These are phyloP conservation scores for Aptenodytes forsteri DNA, from an alignment of 2,113 vertebrate species.

Conservation along the genomic window DNA sequence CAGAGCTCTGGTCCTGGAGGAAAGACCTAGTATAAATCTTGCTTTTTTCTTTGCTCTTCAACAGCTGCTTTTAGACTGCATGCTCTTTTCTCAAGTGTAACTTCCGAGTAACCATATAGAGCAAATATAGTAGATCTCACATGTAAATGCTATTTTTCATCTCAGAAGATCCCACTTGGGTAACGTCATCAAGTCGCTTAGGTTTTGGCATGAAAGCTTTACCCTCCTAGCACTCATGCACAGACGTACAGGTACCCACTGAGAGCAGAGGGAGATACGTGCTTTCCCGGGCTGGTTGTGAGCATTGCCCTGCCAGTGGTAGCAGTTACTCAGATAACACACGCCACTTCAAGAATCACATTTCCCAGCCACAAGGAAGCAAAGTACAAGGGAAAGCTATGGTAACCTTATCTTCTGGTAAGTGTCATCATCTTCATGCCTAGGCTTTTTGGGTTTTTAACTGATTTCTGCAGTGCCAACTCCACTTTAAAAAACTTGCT, in stretches of 20 bases:
- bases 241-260: too few species aligned
- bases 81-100: not conserved
- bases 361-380: not conserved
- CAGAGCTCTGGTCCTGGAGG: not conserved
- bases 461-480: not conserved
- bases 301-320: not conserved
- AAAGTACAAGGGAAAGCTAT: not conserved
- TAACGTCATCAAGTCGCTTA: not conserved
- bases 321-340: not conserved
- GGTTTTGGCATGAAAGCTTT: not conserved
- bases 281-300: too few species aligned
- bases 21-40: not conserved
- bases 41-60: not conserved
- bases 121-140: not conserved
- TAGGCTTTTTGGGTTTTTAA: not conserved
- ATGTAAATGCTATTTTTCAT: not conserved
- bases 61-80: not conserved
- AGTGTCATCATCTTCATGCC: not conserved
- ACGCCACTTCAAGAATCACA: not conserved
- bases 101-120: not conserved
- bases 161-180: not conserved
- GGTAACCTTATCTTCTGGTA: not conserved
- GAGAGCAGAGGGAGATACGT: too few species aligned
- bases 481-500: not conserved
- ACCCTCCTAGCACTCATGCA: fast-evolving